phyloP scores from a whole-genome alignment of 2,113 vertebrate species.

The Myotis davidii region DNA sequence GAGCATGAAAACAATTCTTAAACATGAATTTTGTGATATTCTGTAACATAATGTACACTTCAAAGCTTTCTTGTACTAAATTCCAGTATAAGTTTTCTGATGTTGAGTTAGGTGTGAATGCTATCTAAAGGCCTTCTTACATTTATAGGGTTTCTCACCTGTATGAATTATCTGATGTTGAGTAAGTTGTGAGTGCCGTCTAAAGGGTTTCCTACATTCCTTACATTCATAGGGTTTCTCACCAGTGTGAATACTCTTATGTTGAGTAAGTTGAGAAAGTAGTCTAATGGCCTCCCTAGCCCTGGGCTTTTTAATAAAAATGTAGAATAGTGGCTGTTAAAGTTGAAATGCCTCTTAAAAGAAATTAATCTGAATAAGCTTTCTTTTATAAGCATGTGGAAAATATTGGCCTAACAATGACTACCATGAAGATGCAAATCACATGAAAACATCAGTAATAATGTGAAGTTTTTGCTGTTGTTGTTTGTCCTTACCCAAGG shows the following conservation, averaged over 20 bases:
- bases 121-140: conserved; percentile 79
- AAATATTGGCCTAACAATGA: neutral
- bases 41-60: neutral
- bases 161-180: conserved; percentile 75
- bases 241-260: conserved; percentile 76
- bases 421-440: neutral
- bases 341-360: neutral
- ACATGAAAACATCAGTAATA: neutral
- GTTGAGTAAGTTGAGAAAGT: conserved; percentile 78
- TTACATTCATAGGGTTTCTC: conserved; percentile 77
- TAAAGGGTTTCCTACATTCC: conserved; percentile 75
- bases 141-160: conserved; percentile 80
- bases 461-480: neutral
- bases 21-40: conserved; percentile 26
- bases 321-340: neutral
- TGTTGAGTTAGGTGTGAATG: conserved; percentile 78
- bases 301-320: neutral
- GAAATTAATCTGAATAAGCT: neutral
- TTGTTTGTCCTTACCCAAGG: no score
- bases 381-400: neutral
- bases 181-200: conserved; percentile 72
- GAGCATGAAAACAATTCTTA: conserved; percentile 34
- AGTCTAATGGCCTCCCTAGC: conserved; percentile 75
- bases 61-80: conserved; percentile 65
- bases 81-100: conserved; percentile 78